phyloP scores from a whole-genome alignment of 2,113 vertebrate genomes.

The Peromyscus maniculatus region DNA sequence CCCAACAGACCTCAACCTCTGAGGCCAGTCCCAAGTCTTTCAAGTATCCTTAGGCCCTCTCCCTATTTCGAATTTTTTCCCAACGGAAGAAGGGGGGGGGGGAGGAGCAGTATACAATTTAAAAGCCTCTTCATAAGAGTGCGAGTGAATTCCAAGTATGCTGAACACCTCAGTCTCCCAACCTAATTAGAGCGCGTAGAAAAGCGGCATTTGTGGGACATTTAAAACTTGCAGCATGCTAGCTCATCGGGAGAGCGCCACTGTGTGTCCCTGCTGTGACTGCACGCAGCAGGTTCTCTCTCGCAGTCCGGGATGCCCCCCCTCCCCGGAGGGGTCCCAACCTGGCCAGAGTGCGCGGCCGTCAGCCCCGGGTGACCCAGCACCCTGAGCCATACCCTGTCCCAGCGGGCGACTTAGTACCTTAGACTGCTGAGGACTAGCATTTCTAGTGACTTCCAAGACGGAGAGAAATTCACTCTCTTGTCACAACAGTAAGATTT shows the following conservation, averaged over 20 bases:
- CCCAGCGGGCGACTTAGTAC: neutral
- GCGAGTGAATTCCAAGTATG: conserved; percentile 78
- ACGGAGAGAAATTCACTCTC: conserved; percentile 20
- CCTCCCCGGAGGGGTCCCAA: neutral
- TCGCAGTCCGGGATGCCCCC: neutral
- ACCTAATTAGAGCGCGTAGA: conserved; percentile 70
- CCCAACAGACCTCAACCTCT: neutral
- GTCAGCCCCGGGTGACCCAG: neutral
- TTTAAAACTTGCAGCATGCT: conserved; percentile 45
- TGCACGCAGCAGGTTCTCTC: neutral
- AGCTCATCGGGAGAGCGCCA: conserved; percentile 44
- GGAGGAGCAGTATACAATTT: conserved; percentile 39
- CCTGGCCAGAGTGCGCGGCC: neutral
- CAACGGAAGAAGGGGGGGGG: neutral
- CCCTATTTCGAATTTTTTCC: conserved; percentile 13
- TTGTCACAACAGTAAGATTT: neutral
- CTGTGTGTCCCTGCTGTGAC: neutral
- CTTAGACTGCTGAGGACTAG: conserved; percentile 31
- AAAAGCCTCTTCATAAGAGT: conserved; percentile 60
- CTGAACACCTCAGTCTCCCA: conserved; percentile 57
- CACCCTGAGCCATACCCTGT: neutral
- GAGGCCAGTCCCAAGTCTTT: neutral
- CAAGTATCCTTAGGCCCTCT: conserved; percentile 13
- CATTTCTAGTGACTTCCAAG: conserved; percentile 20
- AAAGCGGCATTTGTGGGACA: conserved; percentile 55